Percentiles rank a stretch among this genome's conserved stretches.
These are phyloP conservation scores for Kobus ellipsiprymnus DNA, from an alignment of 2,113 vertebrate species.

Conservation along the genomic window DNA sequence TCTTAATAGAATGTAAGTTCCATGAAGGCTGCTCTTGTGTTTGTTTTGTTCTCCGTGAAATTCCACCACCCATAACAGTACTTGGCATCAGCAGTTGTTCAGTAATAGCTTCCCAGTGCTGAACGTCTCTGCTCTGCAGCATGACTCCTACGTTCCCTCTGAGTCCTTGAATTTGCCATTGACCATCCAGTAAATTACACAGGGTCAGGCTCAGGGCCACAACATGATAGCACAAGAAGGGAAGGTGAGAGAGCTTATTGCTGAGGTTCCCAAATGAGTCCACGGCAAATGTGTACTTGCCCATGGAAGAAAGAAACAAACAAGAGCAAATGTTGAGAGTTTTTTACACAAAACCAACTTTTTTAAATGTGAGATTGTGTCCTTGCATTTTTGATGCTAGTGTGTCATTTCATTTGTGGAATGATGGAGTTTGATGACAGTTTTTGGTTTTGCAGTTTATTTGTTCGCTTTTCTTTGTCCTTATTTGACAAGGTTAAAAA, in stretches of 20 bases:
- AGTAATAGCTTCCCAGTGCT: not conserved
- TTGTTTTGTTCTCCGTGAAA: not conserved
- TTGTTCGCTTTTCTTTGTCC: not conserved
- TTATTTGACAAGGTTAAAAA: not conserved
- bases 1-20: not conserved
- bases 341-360: not conserved
- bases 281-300: not conserved
- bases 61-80: not conserved
- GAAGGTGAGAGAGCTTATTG: not conserved
- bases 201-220: not conserved
- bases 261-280: not conserved
- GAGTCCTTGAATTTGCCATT: not conserved
- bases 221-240: not conserved
- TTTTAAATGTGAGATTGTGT: not conserved
- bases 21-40: not conserved
- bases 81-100: not conserved
- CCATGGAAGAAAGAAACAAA: not conserved
- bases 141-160: not conserved
- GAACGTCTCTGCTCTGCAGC: not conserved
- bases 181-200: rapidly evolving
- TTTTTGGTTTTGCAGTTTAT: not conserved
- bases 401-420: not conserved
- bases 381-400: not conserved
- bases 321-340: not conserved
- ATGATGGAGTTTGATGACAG: not conserved